Base-by-base conservation (phyloP, 2,888 invertebrate species). In the Polymixis flavicincta region DNA sequence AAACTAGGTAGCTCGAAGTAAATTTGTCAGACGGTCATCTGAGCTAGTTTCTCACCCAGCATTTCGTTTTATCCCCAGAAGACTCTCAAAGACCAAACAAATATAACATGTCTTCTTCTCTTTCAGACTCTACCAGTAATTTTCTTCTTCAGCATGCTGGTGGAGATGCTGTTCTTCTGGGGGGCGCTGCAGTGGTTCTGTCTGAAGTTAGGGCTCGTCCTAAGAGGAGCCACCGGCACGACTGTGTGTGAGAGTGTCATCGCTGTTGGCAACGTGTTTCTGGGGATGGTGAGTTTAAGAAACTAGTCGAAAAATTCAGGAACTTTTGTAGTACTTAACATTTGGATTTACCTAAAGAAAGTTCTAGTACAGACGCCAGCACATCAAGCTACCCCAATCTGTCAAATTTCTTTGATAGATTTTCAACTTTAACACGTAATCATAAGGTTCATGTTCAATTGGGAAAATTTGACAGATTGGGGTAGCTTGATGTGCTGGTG, bases 161-260 rank as follows among this genome's bases (percentile, higher is more conserved):
- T 99, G 45, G 98, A 99, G 88, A 97, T 99, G 0, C 94, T 99
- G 52, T 99, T 99, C 95, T 99, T 98, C 95, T 97, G 98, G 93
- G 99, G 99, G 0, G 97, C 98, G 0, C 98, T 99, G 97, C 99
- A 99, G 94, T 98, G 97, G 97, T 94, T 99, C 78, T 98, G 99
- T 54, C 90, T 97, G 37, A 98, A 98, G 90, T 93, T 99, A 45
- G 99, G 99, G 0, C 97, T 97, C 96, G 91, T 98, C 22, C 96
- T 99, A 71, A 98, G 88, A 0, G 75, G 89, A 0, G 94, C 95
- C 2, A 95, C 96, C 0, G 98, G 98, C 25, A 99, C 99, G 0
- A 99, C 99, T 0, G 98, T 99, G 1, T 99, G 99, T 74, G 99
- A 99, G 95, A 99, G 99, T 75, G 97, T 99, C 59, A 99, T 98